Evolutionary conservation across 2,113 vertebrate genomes (phyloP), one percentile per base, ranked within the genome.

Genomic region (Herpailurus yagouaroundi): DNA sequence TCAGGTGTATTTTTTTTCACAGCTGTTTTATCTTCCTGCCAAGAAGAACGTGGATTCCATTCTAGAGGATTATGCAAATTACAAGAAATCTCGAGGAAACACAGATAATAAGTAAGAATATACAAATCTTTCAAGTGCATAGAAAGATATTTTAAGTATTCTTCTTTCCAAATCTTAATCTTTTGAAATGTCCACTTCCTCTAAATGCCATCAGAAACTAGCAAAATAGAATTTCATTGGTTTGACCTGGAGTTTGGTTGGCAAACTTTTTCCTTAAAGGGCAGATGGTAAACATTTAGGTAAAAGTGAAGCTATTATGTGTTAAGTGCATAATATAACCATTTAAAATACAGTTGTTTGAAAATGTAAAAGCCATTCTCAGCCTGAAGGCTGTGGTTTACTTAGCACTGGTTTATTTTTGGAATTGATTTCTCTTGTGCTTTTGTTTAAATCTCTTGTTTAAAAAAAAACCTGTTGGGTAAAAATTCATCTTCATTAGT

Each of bases 81-180:
- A 99, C 93, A 99, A 99, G 98, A 99, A 99, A 96, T 99, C 99
- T 15, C 99, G 99, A 98, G 99, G 99, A 98, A 99, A 99, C 98
- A 99, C 99, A 18, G 99, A 99, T 98, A 99, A 99, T 98, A 99
- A 99, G 99, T 99, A 99, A 99, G 99, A 94, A 9, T 50, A 41
- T 25, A 21, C 0, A 33, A 19, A 4, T n/a, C 10, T 94, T 89
- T 27, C 7, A 60, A 71, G 2, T 94, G 29, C 36, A 57, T 38
- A 1, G 1, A 63, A 89, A 77, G 27, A 68, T 3, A 29, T 33
- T 68, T 57, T 12, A 55, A 38, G 31, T 33, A 27, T 68, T 60
- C 11, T 73, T 36, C 90, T 60, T 96, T 91, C 27, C 41, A 69
- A 68, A 64, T 83, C 83, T 60, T 60, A 36, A 11, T 83, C 45